Conservation (phyloP, 2,113 vertebrate species). For the Raja brachyura region DNA sequence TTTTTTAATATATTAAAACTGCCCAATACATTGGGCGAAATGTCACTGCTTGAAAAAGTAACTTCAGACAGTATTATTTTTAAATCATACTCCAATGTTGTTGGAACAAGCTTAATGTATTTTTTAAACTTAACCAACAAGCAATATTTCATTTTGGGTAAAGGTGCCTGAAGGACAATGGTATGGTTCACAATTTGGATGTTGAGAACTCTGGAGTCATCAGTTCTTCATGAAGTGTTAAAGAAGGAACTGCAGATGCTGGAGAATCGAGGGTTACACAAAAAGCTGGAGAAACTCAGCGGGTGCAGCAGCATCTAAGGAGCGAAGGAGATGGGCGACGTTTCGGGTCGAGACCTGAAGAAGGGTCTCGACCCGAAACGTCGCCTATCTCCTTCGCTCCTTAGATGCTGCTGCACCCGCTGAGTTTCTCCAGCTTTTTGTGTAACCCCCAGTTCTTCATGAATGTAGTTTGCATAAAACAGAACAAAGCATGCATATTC, state of each 20-base stretch:
- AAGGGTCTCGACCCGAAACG: too few species aligned
- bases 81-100: neutral
- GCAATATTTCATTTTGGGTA: neutral
- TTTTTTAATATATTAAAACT: neutral
- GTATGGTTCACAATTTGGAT: neutral
- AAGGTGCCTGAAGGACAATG: neutral
- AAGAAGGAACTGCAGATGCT: too few species aligned
- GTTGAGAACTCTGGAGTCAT: neutral
- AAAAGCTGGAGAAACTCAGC: too few species aligned
- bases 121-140: neutral
- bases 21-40: neutral
- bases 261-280: too few species aligned
- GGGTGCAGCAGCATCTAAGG: too few species aligned
- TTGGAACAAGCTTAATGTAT: neutral
- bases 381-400: too few species aligned
- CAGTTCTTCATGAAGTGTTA: neutral
- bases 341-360: too few species aligned
- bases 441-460: too few species aligned
- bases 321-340: too few species aligned
- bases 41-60: neutral
- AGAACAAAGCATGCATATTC: slow-evolving; percentile 8
- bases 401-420: too few species aligned
- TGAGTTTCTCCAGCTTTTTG: too few species aligned
- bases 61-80: neutral
- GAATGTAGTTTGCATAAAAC: neutral